Conservation (phyloP, 1,140 invertebrate species). For the Sycophaga agraensis region DNA sequence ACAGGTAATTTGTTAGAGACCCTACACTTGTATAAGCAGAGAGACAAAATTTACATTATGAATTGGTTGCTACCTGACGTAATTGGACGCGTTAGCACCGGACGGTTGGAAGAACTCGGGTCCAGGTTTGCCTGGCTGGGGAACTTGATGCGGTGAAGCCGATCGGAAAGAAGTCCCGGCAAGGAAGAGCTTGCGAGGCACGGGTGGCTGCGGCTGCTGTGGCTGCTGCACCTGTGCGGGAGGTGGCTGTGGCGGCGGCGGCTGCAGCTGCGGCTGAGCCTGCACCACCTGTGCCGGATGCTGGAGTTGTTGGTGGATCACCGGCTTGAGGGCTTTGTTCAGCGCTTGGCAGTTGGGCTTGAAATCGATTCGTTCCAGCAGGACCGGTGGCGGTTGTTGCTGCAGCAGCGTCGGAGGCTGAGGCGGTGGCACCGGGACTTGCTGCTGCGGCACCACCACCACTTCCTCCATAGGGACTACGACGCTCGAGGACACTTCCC, state of each 20-base stretch:
- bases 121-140: slow-evolving; percentile 45
- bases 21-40: too few relatives aligned
- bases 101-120: slow-evolving; percentile 58
- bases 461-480: too few relatives aligned
- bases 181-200: slow-evolving; percentile 45
- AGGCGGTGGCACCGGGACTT: too few relatives aligned
- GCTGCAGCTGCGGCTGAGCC: neutral
- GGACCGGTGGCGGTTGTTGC: too few relatives aligned
- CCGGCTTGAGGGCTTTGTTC: neutral
- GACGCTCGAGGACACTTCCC: too few relatives aligned
- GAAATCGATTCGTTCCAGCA: too few relatives aligned
- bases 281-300: neutral
- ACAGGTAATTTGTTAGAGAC: neutral
- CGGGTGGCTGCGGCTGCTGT: too few relatives aligned
- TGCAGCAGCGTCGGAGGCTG: too few relatives aligned
- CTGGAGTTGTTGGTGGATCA: neutral
- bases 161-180: slow-evolving; percentile 43
- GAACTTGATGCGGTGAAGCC: slow-evolving; percentile 26
- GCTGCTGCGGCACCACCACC: too few relatives aligned
- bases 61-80: slow-evolving; percentile 58
- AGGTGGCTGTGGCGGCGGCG: too few relatives aligned
- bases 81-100: slow-evolving; percentile 49
- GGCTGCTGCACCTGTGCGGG: too few relatives aligned
- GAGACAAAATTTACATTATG: too few relatives aligned
- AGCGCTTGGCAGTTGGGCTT: neutral